Percentiles rank a stretch among this genome's conserved stretches.
These are phyloP conservation scores for Notechis scutatus DNA, from an alignment of 2,113 vertebrate species.

Conservation along the genomic window DNA sequence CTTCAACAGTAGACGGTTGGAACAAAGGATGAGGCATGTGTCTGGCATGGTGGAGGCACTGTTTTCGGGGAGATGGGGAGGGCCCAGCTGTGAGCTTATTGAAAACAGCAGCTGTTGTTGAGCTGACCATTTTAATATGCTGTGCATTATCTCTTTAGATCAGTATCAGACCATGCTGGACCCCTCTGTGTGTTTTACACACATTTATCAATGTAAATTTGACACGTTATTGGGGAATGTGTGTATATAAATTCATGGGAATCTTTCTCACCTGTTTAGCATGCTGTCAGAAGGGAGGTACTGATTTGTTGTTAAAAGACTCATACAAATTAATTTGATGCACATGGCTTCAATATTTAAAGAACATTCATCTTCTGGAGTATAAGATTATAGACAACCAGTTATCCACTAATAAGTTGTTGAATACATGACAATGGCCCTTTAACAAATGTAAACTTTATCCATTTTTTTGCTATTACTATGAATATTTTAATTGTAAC, in stretches of 20 bases:
- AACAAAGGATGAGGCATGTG: not conserved
- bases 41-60: not conserved
- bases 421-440: not conserved
- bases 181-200: not conserved
- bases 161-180: not conserved
- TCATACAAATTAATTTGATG: not conserved
- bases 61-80: not conserved
- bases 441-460: not conserved
- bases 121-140: not conserved
- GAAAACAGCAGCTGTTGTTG: not conserved
- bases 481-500: not conserved
- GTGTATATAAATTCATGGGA: not conserved
- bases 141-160: not conserved
- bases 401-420: not conserved
- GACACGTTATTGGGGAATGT: not conserved
- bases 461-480: not conserved
- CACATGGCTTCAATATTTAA: not conserved
- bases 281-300: not conserved
- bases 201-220: not conserved
- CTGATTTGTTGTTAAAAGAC: not conserved
- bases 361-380: not conserved
- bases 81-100: not conserved
- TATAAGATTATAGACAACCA: not conserved
- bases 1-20: not conserved
- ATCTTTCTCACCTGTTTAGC: not conserved